These are phyloP conservation scores for Cephus runcator DNA, from an alignment of 2,888 invertebrate species.

Conservation along the genomic window DNA sequence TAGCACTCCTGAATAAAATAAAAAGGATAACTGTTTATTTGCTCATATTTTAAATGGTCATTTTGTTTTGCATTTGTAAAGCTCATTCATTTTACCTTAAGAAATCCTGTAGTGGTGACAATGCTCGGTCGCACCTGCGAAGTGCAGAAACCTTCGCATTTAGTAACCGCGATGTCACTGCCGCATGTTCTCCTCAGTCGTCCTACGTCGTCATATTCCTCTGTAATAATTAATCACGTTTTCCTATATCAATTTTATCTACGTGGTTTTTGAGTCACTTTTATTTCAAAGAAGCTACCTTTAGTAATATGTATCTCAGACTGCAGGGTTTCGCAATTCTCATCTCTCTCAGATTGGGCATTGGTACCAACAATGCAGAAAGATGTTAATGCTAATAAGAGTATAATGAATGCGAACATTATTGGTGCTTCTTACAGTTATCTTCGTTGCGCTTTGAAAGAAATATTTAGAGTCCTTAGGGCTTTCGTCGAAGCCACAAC, in stretches of 20 bases:
- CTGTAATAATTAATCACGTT: slow-evolving; percentile 64
- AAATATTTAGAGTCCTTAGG: not conserved
- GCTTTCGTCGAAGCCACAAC: slow-evolving; percentile 18
- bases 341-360: slow-evolving; percentile 67
- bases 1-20: slow-evolving; percentile 80
- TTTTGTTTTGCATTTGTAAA: not conserved
- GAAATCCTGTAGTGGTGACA: slow-evolving; percentile 86
- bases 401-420: slow-evolving; percentile 26
- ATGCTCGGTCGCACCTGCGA: slow-evolving; percentile 94
- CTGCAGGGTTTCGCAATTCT: slow-evolving; percentile 86
- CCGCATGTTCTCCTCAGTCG: slow-evolving; percentile 86
- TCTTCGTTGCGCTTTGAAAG: not conserved
- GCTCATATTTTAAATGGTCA: not conserved
- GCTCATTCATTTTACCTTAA: slow-evolving; percentile 73
- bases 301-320: slow-evolving; percentile 90
- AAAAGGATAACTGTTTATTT: slow-evolving; percentile 1
- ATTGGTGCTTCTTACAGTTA: slow-evolving; percentile 11
- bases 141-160: slow-evolving; percentile 92
- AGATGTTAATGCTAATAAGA: slow-evolving; percentile 19
- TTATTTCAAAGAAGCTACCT: slow-evolving; percentile 68
- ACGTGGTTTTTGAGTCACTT: too few relatives aligned
- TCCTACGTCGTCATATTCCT: slow-evolving; percentile 90
- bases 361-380: slow-evolving; percentile 22
- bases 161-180: slow-evolving; percentile 89
- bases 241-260: too few relatives aligned